These are phyloP conservation scores for Mesaphorura yosii DNA, from an alignment of 1,140 invertebrate genomes.

Conservation along the genomic window DNA sequence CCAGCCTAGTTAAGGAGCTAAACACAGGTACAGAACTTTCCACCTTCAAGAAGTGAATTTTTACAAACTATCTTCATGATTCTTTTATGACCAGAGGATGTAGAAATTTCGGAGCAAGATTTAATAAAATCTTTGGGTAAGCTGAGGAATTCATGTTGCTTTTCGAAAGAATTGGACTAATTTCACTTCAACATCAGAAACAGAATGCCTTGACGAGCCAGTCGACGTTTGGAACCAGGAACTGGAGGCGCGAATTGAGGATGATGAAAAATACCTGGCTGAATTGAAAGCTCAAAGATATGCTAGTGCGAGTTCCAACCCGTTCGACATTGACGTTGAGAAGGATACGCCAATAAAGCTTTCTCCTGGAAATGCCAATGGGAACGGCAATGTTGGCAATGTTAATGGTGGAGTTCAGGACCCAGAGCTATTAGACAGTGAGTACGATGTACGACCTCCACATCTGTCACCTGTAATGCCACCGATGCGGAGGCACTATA, in stretches of 20 bases:
- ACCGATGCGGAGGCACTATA: too few relatives aligned
- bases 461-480: too few relatives aligned
- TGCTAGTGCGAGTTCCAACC: background rate
- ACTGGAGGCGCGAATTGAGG: conserved; percentile 48
- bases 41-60: conserved; percentile 6
- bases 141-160: too few relatives aligned
- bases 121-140: conserved; percentile 25
- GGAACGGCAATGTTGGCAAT: background rate
- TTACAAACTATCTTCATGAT: conserved; percentile 16
- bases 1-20: conserved; percentile 82
- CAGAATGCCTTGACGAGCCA: too few relatives aligned
- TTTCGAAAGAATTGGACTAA: too few relatives aligned
- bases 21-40: conserved; percentile 56
- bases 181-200: too few relatives aligned
- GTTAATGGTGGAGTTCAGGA: background rate
- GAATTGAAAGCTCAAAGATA: conserved; percentile 42
- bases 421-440: background rate
- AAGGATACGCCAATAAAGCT: background rate
- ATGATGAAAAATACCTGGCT: conserved; percentile 52
- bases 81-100: conserved; percentile 20
- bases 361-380: background rate
- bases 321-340: background rate
- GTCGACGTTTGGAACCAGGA: conserved; percentile 49
- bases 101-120: conserved; percentile 15
- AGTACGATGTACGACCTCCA: background rate